These are phyloP conservation scores for Euzetes globulus DNA, from an alignment of 2,888 invertebrate genomes.

Conservation along the genomic window DNA sequence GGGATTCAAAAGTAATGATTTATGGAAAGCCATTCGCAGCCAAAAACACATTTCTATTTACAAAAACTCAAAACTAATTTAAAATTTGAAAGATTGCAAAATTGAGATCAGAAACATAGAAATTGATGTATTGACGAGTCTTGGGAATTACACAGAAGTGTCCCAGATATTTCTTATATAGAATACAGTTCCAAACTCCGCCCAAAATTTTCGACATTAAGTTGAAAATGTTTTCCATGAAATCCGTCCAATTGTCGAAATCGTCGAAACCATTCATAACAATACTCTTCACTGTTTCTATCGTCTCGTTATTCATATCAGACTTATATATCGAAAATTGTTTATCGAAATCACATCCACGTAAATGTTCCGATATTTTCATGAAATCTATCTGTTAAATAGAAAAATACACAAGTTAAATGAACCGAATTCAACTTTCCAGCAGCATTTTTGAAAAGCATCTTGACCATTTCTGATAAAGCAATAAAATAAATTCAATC, in stretches of 20 bases:
- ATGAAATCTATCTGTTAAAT: background rate
- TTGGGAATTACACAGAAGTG: background rate
- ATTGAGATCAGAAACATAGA: background rate
- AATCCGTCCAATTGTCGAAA: background rate
- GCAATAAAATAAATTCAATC: no score
- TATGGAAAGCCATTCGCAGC: no score
- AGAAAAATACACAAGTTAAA: no score
- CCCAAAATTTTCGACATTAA: background rate
- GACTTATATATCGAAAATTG: background rate
- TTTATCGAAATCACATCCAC: background rate
- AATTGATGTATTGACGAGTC: background rate
- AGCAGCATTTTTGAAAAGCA: no score
- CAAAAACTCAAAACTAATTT: background rate
- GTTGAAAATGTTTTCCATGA: background rate
- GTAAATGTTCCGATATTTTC: background rate
- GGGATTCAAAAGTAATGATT: no score
- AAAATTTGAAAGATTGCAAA: background rate
- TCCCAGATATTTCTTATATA: background rate
- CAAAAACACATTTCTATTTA: no score
- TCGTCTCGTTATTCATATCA: background rate
- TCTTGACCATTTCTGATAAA: no score
- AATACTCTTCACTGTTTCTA: background rate
- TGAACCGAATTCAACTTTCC: no score
- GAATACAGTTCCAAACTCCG: background rate
- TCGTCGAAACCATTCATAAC: background rate